Evolutionary conservation across 2,113 vertebrate species (phyloP).

Genomic region (Petaurus breviceps): DNA sequence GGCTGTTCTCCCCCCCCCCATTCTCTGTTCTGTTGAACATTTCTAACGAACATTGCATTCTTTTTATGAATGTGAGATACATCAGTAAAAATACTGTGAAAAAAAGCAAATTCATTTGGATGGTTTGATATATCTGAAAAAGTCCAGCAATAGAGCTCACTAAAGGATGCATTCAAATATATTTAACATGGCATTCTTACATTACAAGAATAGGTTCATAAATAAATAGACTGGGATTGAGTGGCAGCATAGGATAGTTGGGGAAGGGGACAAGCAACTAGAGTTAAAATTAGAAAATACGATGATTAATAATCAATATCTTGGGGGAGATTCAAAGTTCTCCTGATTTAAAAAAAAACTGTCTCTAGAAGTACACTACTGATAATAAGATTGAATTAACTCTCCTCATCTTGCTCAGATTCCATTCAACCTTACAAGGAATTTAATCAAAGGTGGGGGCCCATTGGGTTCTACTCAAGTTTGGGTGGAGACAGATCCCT

Average conservation of each 20-base stretch:
- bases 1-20: neutral
- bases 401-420: too few species aligned
- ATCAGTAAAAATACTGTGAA: neutral
- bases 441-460: too few species aligned
- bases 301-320: too few species aligned
- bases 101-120: constrained; percentile 32
- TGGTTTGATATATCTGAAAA: neutral
- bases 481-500: too few species aligned
- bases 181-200: neutral
- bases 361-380: too few species aligned
- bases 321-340: neutral
- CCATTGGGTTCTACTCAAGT: too few species aligned
- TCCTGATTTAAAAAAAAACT: too few species aligned
- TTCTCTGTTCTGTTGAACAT: neutral
- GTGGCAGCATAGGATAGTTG: neutral
- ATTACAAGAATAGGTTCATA: constrained; percentile 27
- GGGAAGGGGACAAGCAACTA: neutral
- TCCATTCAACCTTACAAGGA: too few species aligned
- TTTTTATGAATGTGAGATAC: neutral
- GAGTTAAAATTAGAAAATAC: neutral
- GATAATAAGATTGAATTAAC: too few species aligned
- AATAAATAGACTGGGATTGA: neutral
- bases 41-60: neutral
- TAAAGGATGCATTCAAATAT: constrained; percentile 39
- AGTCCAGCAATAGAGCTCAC: constrained; percentile 33